Evolutionary conservation across 2,888 invertebrate genomes (phyloP), one percentile per base, ranked within the genome.

Genomic region (Aquatica leii): DNA sequence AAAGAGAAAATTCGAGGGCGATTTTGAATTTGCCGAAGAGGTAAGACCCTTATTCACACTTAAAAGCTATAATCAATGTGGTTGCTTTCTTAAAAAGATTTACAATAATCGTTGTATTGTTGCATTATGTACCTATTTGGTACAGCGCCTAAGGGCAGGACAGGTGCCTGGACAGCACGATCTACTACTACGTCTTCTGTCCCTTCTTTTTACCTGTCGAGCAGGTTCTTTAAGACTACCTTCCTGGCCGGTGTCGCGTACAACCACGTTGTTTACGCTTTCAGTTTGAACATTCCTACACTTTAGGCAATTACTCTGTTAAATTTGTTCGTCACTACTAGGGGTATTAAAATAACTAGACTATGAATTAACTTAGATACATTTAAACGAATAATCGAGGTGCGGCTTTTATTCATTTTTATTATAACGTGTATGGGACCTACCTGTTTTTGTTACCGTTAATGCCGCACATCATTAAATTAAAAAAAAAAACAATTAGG

Each of bases 11-110:
- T 90, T 89, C 79, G 90, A 90, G 78, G 90, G 90, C 65, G 91
- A 91, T 81, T 91, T 90, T 79, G 91, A 90, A 80, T 91, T 90
- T 80, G 90, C 90, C 77, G 90, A 91, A 82, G 90, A 91, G 89
- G 90, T 90, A 84, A 85, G 82, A 73, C 48, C 52, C 40, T 31
- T 50, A 40, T 37, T 52, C 18, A 31, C 50, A 41, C 12, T 59
- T 59, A 15, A 43, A 41, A 58, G 35, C 20, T 40, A 31, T 52
- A 24, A 59, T 52, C 15, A 43, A 37, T 50, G 60, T 48, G 50
- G 43, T 46, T 31, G 63, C 21, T 55, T 51, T 24, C n/a, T 31
- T 37, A 50, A 41, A 43, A n/a, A 50, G 40, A 40, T 15, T 12
- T 14, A 46, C 48, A 46, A 55, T 62, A 53, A 54, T 52, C 40